Percentiles rank a stretch among this genome's conserved stretches.
Evolutionary conservation across 2,797 vertebrate genomes (phyloP).

Genomic region (Botia almorhae): DNA sequence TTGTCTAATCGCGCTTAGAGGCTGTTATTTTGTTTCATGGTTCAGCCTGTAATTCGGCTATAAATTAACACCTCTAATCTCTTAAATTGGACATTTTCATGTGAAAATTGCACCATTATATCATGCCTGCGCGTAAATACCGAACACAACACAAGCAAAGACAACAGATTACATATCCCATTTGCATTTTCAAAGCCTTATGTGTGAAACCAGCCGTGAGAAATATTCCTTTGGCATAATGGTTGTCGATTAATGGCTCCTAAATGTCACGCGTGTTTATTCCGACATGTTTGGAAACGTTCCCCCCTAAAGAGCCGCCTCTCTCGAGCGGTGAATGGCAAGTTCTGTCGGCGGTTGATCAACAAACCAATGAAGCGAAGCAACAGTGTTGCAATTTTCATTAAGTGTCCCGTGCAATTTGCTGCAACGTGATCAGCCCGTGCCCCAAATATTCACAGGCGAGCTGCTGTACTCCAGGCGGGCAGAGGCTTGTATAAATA

Average conservation of each 20-base stretch:
- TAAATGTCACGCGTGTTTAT: conserved; percentile 66
- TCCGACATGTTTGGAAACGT: conserved; percentile 49
- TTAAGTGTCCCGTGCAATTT: conserved; percentile 52
- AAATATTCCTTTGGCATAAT: conserved; percentile 71
- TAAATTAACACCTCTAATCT: conserved; percentile 78
- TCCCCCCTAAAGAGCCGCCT: background rate
- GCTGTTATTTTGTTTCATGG: conserved; percentile 78
- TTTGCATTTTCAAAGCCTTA: conserved; percentile 71
- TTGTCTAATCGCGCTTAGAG: conserved; percentile 77
- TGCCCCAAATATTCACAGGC: conserved; percentile 42
- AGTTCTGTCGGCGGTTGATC: conserved; percentile 50
- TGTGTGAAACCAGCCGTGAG: conserved; percentile 71
- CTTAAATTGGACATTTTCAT: conserved; percentile 79
- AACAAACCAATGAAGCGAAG: conserved; percentile 49
- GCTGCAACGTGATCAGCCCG: conserved; percentile 42
- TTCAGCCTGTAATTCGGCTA: conserved; percentile 70
- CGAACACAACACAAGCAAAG: conserved; percentile 22
- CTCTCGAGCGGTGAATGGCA: conserved; percentile 33
- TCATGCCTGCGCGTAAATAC: conserved; percentile 57
- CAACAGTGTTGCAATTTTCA: conserved; percentile 55
- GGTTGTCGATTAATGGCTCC: conserved; percentile 66
- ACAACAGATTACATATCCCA: conserved; percentile 63
- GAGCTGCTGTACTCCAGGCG: conserved; percentile 28
- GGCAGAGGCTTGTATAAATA: conserved; percentile 50
- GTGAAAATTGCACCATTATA: conserved; percentile 72